Percentiles rank a stretch among this genome's conserved stretches.
Conservation (phyloP, 2,888 invertebrate species). For the Pycnomerus fuliginosus region DNA sequence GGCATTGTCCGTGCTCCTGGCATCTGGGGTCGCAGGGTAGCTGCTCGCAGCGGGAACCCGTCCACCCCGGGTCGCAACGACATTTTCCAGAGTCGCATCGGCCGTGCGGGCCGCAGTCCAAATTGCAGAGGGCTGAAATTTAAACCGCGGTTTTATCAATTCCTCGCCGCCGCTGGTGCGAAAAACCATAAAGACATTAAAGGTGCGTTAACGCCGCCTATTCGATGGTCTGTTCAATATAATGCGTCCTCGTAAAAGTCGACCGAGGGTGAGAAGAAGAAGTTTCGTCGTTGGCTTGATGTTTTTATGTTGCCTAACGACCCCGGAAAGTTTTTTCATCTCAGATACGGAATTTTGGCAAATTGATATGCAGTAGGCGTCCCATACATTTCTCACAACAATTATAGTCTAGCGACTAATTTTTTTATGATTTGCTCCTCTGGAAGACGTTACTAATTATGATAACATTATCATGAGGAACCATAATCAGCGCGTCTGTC, state of each 20-base stretch:
- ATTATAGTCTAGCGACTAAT: too few relatives aligned
- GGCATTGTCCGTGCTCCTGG: slow-evolving; percentile 93
- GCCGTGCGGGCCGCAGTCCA: slow-evolving; percentile 94
- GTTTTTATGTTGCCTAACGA: slow-evolving; percentile 17
- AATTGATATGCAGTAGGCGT: slow-evolving; percentile 6
- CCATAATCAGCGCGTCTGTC: too few relatives aligned
- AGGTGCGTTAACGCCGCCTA: slow-evolving; percentile 8
- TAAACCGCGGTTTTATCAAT: neutral
- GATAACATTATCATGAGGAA: too few relatives aligned
- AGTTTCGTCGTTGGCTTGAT: slow-evolving; percentile 7
- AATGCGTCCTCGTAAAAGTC: slow-evolving; percentile 15
- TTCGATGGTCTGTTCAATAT: slow-evolving; percentile 11
- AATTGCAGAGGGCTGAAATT: slow-evolving; percentile 78
- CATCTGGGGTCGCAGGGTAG: slow-evolving; percentile 90
- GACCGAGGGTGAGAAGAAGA: slow-evolving; percentile 4
- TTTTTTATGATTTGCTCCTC: too few relatives aligned
- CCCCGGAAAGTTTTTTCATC: slow-evolving; percentile 18
- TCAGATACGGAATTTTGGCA: too few relatives aligned
- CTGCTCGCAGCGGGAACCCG: slow-evolving; percentile 88
- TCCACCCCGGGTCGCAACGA: slow-evolving; percentile 91
- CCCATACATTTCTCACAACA: too few relatives aligned
- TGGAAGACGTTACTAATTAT: too few relatives aligned
- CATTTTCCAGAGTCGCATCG: slow-evolving; percentile 90
- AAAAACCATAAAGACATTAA: slow-evolving; percentile 16
- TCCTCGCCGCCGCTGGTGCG: neutral